Conservation (phyloP, 2,797 vertebrate genomes). For the Centropyge bicolor region DNA sequence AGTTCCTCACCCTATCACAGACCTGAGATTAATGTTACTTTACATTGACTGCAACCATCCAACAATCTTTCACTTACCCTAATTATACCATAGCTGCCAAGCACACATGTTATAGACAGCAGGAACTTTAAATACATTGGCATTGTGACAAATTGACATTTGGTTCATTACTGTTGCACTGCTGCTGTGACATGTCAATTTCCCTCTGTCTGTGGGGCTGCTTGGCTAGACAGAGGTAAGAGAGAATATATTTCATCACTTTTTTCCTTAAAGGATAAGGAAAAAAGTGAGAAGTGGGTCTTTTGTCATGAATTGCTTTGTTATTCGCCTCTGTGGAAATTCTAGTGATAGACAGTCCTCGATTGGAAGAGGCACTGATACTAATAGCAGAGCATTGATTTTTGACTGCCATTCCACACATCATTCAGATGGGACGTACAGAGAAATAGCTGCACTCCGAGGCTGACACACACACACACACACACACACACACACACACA, state of each 20-base stretch:
- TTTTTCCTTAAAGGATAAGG: too few relatives aligned
- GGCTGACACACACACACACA: not conserved
- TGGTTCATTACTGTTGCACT: too few relatives aligned
- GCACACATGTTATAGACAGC: not conserved
- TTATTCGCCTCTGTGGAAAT: conserved; percentile 5
- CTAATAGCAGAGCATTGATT: conserved; percentile 48
- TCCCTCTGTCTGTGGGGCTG: too few relatives aligned
- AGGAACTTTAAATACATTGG: not conserved
- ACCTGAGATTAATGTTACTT: not conserved
- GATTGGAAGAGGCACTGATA: conserved; percentile 21
- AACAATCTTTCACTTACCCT: not conserved
- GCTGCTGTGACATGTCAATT: too few relatives aligned
- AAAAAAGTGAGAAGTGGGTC: not conserved
- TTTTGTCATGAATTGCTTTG: not conserved
- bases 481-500: not conserved
- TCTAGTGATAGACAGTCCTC: not conserved
- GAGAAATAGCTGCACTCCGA: conserved; percentile 16
- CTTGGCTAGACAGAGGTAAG: too few relatives aligned
- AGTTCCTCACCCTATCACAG: not conserved
- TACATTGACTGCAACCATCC: not conserved
- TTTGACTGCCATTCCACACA: conserved; percentile 33
- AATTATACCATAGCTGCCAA: not conserved
- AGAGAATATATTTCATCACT: not conserved
- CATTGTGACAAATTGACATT: too few relatives aligned
- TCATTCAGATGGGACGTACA: conserved; percentile 25